These are phyloP conservation scores for Tupaia chinensis DNA, from an alignment of 2,113 vertebrate genomes.

Conservation along the genomic window DNA sequence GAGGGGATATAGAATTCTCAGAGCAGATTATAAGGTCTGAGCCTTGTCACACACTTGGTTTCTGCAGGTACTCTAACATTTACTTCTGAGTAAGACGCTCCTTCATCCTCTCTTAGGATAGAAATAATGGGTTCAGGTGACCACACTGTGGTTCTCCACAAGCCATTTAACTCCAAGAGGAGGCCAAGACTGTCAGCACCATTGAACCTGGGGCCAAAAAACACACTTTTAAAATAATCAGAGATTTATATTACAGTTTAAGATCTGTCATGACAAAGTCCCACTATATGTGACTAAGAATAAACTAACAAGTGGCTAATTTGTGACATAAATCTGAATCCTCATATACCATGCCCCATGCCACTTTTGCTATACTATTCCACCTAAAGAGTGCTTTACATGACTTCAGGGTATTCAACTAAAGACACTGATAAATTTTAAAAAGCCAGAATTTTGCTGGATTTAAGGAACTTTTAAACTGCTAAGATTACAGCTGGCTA, in stretches of 20 bases:
- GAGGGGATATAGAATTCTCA: neutral
- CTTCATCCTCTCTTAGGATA: neutral
- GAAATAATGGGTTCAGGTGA: neutral
- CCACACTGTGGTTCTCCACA: neutral
- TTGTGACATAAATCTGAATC: neutral
- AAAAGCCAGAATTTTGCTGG: constrained; percentile 14
- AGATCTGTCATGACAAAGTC: no score
- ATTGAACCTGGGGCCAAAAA: neutral
- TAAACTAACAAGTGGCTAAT: neutral
- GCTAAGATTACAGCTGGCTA: neutral
- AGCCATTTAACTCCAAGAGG: neutral
- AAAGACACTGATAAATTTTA: constrained; percentile 20
- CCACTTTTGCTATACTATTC: neutral
- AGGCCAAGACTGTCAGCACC: neutral
- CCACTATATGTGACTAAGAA: neutral
- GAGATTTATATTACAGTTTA: neutral
- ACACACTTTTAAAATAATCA: neutral
- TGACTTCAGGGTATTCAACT: constrained; percentile 6
- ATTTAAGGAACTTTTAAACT: neutral
- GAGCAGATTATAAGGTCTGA: neutral
- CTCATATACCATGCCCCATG: neutral
- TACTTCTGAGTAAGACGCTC: neutral
- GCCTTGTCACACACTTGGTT: neutral
- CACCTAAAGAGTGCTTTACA: neutral
- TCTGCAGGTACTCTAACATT: neutral